Evolutionary conservation across 1,140 invertebrate genomes (phyloP).

Genomic region (Diorhabda sublineata): DNA sequence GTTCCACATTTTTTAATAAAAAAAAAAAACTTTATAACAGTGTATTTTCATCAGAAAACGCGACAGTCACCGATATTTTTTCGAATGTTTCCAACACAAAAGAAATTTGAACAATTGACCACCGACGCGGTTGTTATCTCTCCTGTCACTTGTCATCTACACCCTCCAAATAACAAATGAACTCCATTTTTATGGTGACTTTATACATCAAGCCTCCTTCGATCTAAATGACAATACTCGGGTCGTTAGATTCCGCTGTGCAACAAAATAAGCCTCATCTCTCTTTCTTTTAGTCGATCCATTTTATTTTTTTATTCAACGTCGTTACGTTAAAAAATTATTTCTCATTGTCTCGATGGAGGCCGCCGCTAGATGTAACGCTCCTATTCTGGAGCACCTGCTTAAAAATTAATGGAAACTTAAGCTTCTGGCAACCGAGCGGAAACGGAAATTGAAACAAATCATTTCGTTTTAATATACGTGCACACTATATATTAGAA

Average conservation of each 20-base stretch:
- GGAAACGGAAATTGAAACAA: too few relatives aligned
- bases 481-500: too few relatives aligned
- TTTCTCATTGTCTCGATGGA: neutral
- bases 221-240: conserved; percentile 9
- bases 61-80: too few relatives aligned
- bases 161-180: conserved; percentile 11
- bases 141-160: conserved; percentile 4
- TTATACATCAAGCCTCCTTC: conserved; percentile 5
- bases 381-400: neutral
- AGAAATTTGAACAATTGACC: conserved; percentile 1
- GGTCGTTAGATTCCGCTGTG: conserved; percentile 7
- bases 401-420: neutral
- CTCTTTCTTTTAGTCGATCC: neutral
- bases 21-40: too few relatives aligned
- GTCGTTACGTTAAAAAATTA: conserved; percentile 8
- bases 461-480: too few relatives aligned
- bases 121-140: neutral
- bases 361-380: neutral
- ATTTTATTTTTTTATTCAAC: conserved; percentile 7
- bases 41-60: too few relatives aligned
- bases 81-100: neutral
- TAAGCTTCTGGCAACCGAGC: neutral
- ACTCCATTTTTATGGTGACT: conserved; percentile 10
- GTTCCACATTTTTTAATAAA: too few relatives aligned
- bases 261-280: conserved; percentile 2